phyloP scores from a whole-genome alignment of 23 tunicate species.

The Pegea sp. region DNA sequence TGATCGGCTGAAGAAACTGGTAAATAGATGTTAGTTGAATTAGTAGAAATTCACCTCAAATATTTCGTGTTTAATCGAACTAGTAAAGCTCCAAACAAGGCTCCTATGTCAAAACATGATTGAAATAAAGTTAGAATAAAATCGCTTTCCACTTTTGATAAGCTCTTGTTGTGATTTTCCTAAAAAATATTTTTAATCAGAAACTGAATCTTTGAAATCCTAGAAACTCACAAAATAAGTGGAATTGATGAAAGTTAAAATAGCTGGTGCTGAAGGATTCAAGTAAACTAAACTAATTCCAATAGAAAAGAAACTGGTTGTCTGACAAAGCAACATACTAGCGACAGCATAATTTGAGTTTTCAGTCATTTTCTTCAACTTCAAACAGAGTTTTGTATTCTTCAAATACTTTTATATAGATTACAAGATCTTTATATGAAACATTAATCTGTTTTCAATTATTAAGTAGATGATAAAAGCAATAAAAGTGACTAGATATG shows the following conservation, averaged over 20 bases:
- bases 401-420: too few species aligned
- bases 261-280: neutral
- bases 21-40: too few species aligned
- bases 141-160: neutral
- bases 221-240: neutral
- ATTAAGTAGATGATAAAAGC: too few species aligned
- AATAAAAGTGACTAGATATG: too few species aligned
- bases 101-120: neutral
- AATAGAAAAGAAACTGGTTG: neutral
- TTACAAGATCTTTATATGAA: too few species aligned
- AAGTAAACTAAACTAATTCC: neutral
- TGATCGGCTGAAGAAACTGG: neutral
- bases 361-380: neutral
- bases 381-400: too few species aligned
- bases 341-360: neutral
- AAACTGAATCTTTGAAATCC: neutral
- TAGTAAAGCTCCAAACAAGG: neutral
- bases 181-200: neutral
- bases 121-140: neutral
- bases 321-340: neutral
- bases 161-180: neutral
- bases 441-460: too few species aligned
- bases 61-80: neutral
- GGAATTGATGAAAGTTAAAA: neutral
- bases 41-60: neutral